Evolutionary conservation across 2,113 vertebrate species (phyloP), one percentile per base, ranked within the genome.

Genomic region (Aphelocoma coerulescens): DNA sequence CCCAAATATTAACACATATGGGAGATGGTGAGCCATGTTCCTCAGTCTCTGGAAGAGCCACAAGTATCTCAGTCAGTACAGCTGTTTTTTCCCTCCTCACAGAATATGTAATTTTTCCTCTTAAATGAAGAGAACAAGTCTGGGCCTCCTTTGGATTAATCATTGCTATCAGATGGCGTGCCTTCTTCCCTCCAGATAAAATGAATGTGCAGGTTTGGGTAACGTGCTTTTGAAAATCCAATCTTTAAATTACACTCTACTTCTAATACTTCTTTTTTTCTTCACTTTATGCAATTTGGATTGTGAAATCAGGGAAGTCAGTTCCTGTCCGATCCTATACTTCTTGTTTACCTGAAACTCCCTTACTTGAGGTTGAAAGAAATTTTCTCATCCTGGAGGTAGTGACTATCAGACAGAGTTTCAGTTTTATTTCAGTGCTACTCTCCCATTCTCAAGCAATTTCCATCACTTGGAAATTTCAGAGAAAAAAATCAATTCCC

Each of bases 101-200:
- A 72, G 35, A 95, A 78, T 51, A 37, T 51, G 61, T 46, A 79
- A 57, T 84, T 92, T 93, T 87, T 71, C 44, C 51, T 80, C 59
- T 89, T 78, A 75, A 91, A 87, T 23, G 30, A 77, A 12, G 39
- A 65, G 76, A 68, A 93, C 94, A 96, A 89, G 93, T 82, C 93
- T 89, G 80, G 96, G 87, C 94, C 58, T 89, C 85, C 74, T 91
- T 72, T 54, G 85, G 91, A 63, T 96, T 94, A 91, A 93, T 92
- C 80, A 37, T 5, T 85, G 62, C 77, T 94, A 95, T 96, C 91
- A 88, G 91, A 87, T 77, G 80, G 84, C 89, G 11, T 89, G 72
- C 72, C 73, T 92, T n/a, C 73, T 85, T 90, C 91, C 77, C 89
- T 81, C 41, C 73, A 65, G 57, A 92, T 37, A 52, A 81, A 94